Percentiles rank a stretch among this genome's conserved stretches.
phyloP scores from a whole-genome alignment of 2,888 invertebrate species.

The Arenicola marina region DNA sequence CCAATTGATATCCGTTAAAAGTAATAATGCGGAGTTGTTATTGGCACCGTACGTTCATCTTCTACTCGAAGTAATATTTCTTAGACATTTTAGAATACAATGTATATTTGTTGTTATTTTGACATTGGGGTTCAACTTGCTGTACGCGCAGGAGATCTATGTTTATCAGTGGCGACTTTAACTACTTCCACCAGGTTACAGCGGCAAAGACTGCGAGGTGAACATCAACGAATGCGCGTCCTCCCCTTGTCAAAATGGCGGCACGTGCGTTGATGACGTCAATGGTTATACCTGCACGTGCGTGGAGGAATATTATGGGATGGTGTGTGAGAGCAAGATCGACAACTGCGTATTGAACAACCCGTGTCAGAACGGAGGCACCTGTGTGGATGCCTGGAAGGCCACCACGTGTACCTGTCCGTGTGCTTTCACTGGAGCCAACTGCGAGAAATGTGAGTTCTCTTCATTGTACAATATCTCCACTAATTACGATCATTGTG shows the following conservation, averaged over 20 bases:
- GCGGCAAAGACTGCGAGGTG: conserved; percentile 37
- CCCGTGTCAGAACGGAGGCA: conserved; percentile 45
- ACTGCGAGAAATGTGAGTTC: conserved; percentile 47
- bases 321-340: conserved; percentile 18
- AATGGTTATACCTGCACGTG: conserved; percentile 30
- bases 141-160: too few species aligned
- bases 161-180: too few species aligned
- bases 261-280: conserved; percentile 33
- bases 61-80: too few species aligned
- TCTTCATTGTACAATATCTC: not conserved
- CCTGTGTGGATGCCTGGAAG: conserved; percentile 37
- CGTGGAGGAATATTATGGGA: conserved; percentile 15
- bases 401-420: conserved; percentile 38
- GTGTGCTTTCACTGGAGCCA: conserved; percentile 38
- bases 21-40: too few species aligned
- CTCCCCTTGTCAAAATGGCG: conserved; percentile 40
- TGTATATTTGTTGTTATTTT: too few species aligned
- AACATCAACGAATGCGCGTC: conserved; percentile 38
- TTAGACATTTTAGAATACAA: too few species aligned
- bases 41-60: too few species aligned
- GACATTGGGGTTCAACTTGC: too few species aligned
- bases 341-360: conserved; percentile 33
- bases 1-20: too few species aligned
- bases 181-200: conserved; percentile 35
- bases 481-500: too few species aligned